Conservation (phyloP, 37 sponge, comb jelly and placozoan species). For the Ephydatia muelleri region DNA sequence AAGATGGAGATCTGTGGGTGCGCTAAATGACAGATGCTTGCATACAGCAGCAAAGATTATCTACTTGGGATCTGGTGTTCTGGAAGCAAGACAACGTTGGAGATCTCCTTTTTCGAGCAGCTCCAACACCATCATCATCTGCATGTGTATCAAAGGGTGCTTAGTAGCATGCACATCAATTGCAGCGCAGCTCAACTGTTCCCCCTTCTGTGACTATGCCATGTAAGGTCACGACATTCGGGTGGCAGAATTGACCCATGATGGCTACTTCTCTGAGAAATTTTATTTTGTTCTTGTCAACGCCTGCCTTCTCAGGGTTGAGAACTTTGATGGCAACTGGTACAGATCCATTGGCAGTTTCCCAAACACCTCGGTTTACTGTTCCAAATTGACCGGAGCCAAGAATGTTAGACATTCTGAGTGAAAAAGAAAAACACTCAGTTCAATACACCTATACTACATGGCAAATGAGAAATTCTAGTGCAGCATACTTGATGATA, state of each 20-base stretch:
- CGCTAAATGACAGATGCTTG: not conserved
- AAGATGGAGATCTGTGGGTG: not conserved
- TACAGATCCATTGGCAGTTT: conserved; percentile 17
- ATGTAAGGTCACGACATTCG: conserved; percentile 66
- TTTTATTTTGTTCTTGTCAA: conserved; percentile 34
- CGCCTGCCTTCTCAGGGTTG: conserved; percentile 7
- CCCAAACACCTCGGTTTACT: conserved; percentile 50
- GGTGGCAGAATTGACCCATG: conserved; percentile 75
- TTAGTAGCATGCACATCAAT: too few species aligned
- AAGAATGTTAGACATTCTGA: conserved; percentile 27
- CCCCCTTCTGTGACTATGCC: conserved; percentile 53
- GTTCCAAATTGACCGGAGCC: conserved; percentile 74
- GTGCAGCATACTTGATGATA: conserved; percentile 15
- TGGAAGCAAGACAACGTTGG: conserved; percentile 14
- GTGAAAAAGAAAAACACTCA: not conserved
- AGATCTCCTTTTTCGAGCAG: conserved; percentile 65
- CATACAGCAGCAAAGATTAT: not conserved
- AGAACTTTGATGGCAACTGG: conserved; percentile 64
- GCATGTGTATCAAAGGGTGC: conserved; percentile 19
- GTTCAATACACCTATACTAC: too few species aligned
- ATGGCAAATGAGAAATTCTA: not conserved
- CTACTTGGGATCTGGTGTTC: conserved; percentile 2
- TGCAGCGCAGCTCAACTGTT: conserved; percentile 27
- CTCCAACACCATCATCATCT: conserved; percentile 84
- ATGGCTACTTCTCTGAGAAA: conserved; percentile 80